Base-by-base conservation (phyloP, 2,113 vertebrate genomes). In the Oophaga pumilio region DNA sequence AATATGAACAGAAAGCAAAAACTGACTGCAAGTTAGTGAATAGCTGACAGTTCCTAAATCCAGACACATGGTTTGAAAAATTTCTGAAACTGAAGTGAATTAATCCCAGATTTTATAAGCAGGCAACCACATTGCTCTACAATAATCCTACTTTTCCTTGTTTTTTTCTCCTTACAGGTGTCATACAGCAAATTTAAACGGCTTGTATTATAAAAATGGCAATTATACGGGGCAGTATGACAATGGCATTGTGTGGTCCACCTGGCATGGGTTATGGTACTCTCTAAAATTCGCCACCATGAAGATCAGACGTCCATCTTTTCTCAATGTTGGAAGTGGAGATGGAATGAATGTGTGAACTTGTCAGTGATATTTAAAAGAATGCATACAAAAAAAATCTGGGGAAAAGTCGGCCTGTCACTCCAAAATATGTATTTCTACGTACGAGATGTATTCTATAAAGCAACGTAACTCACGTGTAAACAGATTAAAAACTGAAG, bases 201-300 rank as follows among this genome's bases (percentile, higher is more conserved):
- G 97, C 4, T 89, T 52, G 24, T 98, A 95, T 91, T 96, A 97
- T 90, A 94, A 90, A 76, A 92, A 33, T 5, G 97, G 97, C 78
- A 93, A 89, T 68, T 98, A 98, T 92, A 94, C 90, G 0, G 94
- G 93, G 10, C 17, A 85, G 24, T 77, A 91, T 0, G 97, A 97
- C 85, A 93, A 97, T 0, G 97, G 97, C 1, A 82, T 98, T 14
- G 92, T 96, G 87, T 97, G 97, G 97, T 93, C 94, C 10, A 96
- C 96, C 0, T 98, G 97, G 97, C 95, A 69, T 0, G 96, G 97
- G 15, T 90, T 93, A 33, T 97, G 97, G 97, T 97, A 98, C 91
- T 97, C 97, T 0, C 95, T 97, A 1, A 94, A 94, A 90, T 96
- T 94, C 88, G 95, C 95, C 0, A 89, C 93, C 91, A 97, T 97